Evolutionary conservation across 2,797 vertebrate genomes (phyloP), one percentile per base, ranked within the genome.

Genomic region (Malurus splendens): DNA sequence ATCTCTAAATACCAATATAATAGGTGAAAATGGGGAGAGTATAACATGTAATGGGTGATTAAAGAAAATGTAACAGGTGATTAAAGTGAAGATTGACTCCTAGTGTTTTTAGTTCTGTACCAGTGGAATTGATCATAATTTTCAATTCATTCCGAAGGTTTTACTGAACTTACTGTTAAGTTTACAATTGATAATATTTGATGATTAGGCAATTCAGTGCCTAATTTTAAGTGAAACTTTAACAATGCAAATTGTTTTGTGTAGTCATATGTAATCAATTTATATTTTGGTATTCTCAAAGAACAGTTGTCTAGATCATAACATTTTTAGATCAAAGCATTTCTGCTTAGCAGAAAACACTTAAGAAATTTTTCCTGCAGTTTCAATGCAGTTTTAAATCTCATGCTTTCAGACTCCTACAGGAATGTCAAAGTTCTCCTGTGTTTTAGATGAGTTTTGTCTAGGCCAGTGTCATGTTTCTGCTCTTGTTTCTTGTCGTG

Each of bases 261-360:
- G 3, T 73, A 52, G 36, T 56, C 3, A 1, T 65, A 15, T 1
- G 5, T 30, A n/a, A 13, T 60, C 27, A n/a, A 0, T 54, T 45
- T 64, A 32, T 18, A 6, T 52, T 82, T 65, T 30, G 12, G 7
- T 52, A 18, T 42, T 77, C 45, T 87, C 20, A 32, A n/a, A 84
- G 45, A 33, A 15, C 22, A 20, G 19, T 55, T 84, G 30, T 52
- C 30, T 79, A 61, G 10, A 39, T 52, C 7, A 7, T 52, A 92
- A 18, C 23, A 25, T 48, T 62, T 76, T 27, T 78, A 81, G 32
- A 51, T 85, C 24, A 85, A 85, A 87, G 48, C 10, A 52, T 75
- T 92, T 84, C 39, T 82, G 39, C 61, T 41, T 54, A 68, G 55
- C 28, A 78, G 82, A 68, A 83, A 68, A 39, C 18, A 44, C 10